Base-by-base conservation (phyloP, 2,888 invertebrate genomes). In the Pyrgus malvae region DNA sequence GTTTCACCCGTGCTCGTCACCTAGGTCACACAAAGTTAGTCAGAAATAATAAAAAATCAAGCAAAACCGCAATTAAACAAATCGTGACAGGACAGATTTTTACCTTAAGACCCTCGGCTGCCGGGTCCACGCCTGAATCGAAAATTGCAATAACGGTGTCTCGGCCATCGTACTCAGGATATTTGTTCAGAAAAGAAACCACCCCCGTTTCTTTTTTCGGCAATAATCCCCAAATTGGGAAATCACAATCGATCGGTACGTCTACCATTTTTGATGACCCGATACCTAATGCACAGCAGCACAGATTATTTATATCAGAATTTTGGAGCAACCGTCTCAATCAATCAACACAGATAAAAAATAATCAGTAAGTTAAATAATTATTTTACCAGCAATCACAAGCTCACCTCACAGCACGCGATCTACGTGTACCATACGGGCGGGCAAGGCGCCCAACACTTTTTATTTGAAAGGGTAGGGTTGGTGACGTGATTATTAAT, bases 81-180 rank as follows among this genome's bases (percentile, higher is more conserved):
- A 82, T 74, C 80, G 71, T 90, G 88, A 90, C 87, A 78, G 81
- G 84, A 78, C 86, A 83, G 68, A 77, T 84, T 81, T 73, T 78
- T 91, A 97, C 99, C 94, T 97, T 94, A 67, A 99, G 92, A 59
- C 99, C 99, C 61, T 95, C 93, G 6, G 98, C 98, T 41, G 97
- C 97, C 17, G 99, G 99, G 91, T 99, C 99, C 50, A 99, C 97
- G 6, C 99, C 99, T 2, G 99, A 98, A 90, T 99, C 99, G 68
- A 99, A 95, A 78, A 99, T 96, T 37, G 98, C 99, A 77, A 99
- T 98, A 63, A 96, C 91, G 48, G 97, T 95, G 69, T 95, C 96
- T 72, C 97, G 92, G 33, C 99, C 99, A 92, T 99, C 98, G 78
- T 94, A 98, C 51, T 93, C 92, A 0, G 98, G 96, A 91, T 97